Evolutionary conservation across 2,113 vertebrate species (phyloP).

Genomic region (Axis porcinus): DNA sequence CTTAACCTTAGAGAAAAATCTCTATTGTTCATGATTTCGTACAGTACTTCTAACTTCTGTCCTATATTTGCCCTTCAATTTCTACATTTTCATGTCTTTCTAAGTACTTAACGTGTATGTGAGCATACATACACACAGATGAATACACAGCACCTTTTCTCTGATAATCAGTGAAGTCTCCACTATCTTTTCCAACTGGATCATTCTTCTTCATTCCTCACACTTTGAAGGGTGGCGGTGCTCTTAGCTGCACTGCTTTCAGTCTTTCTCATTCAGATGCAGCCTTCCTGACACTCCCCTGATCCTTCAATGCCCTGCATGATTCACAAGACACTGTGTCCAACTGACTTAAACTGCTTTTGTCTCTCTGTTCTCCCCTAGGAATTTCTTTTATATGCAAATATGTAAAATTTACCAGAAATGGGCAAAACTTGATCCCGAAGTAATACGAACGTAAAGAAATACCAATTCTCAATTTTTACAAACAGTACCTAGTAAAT

Average conservation of each 20-base stretch:
- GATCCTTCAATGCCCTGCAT: not conserved
- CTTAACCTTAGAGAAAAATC: slow-evolving; percentile 38
- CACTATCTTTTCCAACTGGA: not conserved
- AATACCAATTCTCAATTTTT: not conserved
- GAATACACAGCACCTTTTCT: not conserved
- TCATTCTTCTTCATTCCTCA: not conserved
- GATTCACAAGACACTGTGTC: not conserved
- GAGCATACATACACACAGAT: not conserved
- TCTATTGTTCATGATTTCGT: slow-evolving; percentile 29
- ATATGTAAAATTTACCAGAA: not conserved
- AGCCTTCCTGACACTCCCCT: not conserved
- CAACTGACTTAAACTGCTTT: not conserved
- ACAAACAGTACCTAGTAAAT: not conserved
- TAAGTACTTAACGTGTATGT: not conserved
- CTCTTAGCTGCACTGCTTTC: not conserved
- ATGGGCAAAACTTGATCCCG: not conserved
- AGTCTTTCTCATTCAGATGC: not conserved
- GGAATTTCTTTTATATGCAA: not conserved
- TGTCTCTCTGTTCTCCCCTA: not conserved
- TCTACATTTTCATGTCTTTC: slow-evolving; percentile 9
- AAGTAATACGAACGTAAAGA: not conserved
- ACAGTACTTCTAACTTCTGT: not conserved
- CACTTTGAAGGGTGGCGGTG: not conserved
- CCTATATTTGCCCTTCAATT: not conserved
- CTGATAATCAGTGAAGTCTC: not conserved